Base-by-base conservation (phyloP, 1,140 invertebrate genomes). In the Apocrypta bakeri region DNA sequence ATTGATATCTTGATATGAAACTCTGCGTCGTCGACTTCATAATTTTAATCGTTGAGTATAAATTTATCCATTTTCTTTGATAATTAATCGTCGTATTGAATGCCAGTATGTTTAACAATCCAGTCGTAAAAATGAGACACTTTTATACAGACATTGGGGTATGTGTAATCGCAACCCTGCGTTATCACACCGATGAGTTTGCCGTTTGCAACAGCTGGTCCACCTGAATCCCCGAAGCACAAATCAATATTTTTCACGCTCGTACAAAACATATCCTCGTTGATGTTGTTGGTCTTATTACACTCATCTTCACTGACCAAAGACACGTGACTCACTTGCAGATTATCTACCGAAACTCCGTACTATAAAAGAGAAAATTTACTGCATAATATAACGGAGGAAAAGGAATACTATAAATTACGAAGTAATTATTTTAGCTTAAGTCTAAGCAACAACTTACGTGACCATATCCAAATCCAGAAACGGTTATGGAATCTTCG, bases 121-220 rank as follows among this genome's bases (percentile, higher is more conserved):
- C 77, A 79, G 21, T 79, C 42, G 24, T 69, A 71, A 71, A 25
- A 79, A 29, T 71, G 56, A 12, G 77, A n/a, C 2, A 79, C 77
- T 56, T 69, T 79, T 3, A 66, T 79, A 12, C 48, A 79, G 0
- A 71, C 40, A 21, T 79, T 79, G 1, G 77, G 77, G 1, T 2
- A 12, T 27, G 64, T 48, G 31, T 71, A 71, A 21, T 79, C 77
- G 40, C 77, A 79, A 1, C 77, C 77, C 31, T 79, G 64, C 3
- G 64, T 71, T 2, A 64, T n/a, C 0, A 79, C 14, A 8, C 77
- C 77, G 11, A 79, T 40, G 29, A 79, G 29, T 56, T 79, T 33
- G 11, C 40, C 77, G 17, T 71, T 25, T 2, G 42, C 7, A 11
- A 79, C 77, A 12, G 40, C 77, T 2, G 77, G 77, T 29, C 64